These are phyloP conservation scores for Eurytoma adleriae DNA, from an alignment of 2,888 invertebrate species.

Conservation along the genomic window DNA sequence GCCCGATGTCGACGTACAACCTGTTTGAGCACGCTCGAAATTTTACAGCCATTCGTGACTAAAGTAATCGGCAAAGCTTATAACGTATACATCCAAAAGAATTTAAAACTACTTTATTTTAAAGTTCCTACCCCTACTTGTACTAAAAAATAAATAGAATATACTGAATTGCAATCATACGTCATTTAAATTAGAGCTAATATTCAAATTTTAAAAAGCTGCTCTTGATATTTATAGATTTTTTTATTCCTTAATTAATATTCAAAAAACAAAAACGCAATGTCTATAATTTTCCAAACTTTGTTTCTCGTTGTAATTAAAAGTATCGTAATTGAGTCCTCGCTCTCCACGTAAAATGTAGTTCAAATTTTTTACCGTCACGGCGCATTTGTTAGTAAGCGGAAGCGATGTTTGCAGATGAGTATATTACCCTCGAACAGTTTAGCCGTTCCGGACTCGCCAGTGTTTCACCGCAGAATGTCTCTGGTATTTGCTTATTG, in stretches of 20 bases:
- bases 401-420: constrained; percentile 30
- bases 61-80: constrained; percentile 27
- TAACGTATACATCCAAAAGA: background rate
- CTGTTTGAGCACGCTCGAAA: constrained; percentile 49
- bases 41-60: constrained; percentile 21
- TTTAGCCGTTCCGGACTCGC: constrained; percentile 54
- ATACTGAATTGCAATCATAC: too few species aligned
- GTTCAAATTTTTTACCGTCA: too few species aligned
- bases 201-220: too few species aligned
- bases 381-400: background rate
- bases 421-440: constrained; percentile 51
- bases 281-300: too few species aligned
- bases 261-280: background rate
- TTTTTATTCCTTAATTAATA: too few species aligned
- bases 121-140: too few species aligned
- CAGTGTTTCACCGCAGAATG: constrained; percentile 61
- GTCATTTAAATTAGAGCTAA: too few species aligned
- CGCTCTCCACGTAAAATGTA: too few species aligned
- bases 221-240: too few species aligned
- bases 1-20: constrained; percentile 38
- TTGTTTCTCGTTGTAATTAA: background rate
- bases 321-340: too few species aligned
- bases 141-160: too few species aligned
- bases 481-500: constrained; percentile 71
- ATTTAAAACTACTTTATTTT: background rate